Conservation (phyloP, 2,888 invertebrate species). For the Sinotaia quadrata region DNA sequence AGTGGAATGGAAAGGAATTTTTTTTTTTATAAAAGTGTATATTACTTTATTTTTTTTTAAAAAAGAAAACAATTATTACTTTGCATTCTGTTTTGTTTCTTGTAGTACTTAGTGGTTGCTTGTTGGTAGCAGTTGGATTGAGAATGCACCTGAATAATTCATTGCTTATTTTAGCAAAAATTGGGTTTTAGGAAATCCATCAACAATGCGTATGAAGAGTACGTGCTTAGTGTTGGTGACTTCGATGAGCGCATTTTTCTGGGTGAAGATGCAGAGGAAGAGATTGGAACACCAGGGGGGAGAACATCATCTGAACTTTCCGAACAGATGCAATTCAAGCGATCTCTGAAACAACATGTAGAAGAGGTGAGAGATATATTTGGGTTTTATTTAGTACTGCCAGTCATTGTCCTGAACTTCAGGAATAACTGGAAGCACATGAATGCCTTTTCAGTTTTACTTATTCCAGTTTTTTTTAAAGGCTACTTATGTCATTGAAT, state of each 20-base stretch:
- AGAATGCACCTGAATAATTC: neutral
- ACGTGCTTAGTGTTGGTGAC: conserved; percentile 91
- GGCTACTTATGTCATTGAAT: no score
- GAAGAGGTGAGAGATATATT: conserved; percentile 65
- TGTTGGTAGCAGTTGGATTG: neutral
- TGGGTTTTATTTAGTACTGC: no score
- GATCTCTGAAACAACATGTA: conserved; percentile 67
- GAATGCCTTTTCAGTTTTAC: no score
- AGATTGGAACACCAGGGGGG: conserved; percentile 75
- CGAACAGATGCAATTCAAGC: conserved; percentile 61
- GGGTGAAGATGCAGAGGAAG: conserved; percentile 79
- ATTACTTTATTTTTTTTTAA: no score
- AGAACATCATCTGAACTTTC: conserved; percentile 36
- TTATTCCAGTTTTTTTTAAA: no score
- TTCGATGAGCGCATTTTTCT: conserved; percentile 97
- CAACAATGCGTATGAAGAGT: conserved; percentile 90
- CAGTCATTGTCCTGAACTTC: no score
- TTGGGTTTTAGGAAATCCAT: conserved; percentile 83
- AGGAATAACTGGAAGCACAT: no score
- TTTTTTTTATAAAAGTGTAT: no score
- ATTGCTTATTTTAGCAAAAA: conserved; percentile 23
- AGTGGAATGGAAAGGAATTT: no score
- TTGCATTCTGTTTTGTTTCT: neutral
- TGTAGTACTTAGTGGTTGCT: neutral
- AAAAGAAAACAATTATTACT: no score